A percentile compares a stretch with the other conserved stretches of the same genome.
phyloP scores from a whole-genome alignment of 2,113 vertebrate genomes.

The Elanoides forficatus region DNA sequence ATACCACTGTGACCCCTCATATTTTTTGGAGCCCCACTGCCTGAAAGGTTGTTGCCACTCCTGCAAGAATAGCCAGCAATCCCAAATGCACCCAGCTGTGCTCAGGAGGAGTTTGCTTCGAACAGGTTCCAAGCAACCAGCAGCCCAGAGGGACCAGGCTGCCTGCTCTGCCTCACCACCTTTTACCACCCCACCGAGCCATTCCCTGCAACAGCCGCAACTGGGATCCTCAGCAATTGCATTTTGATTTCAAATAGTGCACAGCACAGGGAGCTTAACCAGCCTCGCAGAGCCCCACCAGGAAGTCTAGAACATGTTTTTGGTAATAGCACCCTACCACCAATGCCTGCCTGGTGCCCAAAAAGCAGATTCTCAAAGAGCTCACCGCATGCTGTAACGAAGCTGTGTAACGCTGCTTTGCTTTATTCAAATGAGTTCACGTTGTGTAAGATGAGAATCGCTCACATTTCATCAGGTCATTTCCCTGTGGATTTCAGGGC shows the following conservation, averaged over 20 bases:
- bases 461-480: background rate
- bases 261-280: background rate
- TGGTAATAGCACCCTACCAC: background rate
- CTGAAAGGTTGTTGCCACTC: background rate
- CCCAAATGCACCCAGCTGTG: background rate
- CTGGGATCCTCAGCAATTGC: rapidly evolving
- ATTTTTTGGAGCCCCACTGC: background rate
- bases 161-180: background rate
- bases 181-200: background rate
- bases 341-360: background rate
- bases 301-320: rapidly evolving
- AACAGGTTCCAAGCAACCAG: background rate
- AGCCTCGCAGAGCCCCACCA: background rate
- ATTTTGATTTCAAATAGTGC: background rate
- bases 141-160: background rate
- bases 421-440: background rate
- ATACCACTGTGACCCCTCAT: background rate
- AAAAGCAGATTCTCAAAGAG: background rate
- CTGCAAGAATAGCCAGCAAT: background rate
- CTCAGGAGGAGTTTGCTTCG: background rate
- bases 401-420: background rate
- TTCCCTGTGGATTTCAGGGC: background rate
- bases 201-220: background rate
- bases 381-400: background rate
- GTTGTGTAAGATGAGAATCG: background rate